phyloP scores from a whole-genome alignment of 2,797 vertebrate genomes.

The Chrosomus eos region DNA sequence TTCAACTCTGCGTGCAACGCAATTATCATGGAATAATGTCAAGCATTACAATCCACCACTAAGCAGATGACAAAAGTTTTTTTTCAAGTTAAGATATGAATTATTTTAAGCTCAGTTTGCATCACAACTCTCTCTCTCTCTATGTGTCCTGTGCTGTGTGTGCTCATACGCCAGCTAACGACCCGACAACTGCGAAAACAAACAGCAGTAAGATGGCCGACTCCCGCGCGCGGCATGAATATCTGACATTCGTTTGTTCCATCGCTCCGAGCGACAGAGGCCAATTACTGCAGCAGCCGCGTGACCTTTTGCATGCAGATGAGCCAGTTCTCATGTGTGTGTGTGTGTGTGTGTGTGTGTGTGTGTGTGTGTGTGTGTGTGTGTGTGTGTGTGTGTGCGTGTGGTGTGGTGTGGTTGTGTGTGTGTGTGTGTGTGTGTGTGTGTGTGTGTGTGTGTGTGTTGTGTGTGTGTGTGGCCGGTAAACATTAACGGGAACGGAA shows the following conservation, averaged over 20 bases:
- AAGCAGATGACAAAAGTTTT: background rate
- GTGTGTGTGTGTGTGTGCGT: background rate
- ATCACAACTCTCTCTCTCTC: background rate
- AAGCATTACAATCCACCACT: background rate
- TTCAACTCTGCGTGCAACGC: background rate
- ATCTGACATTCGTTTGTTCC: slow-evolving; percentile 46
- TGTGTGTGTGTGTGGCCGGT: slow-evolving; percentile 45
- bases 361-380: slow-evolving; percentile 34
- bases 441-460: slow-evolving; percentile 6
- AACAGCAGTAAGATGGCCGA: slow-evolving; percentile 48
- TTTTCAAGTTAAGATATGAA: background rate
- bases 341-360: slow-evolving; percentile 10
- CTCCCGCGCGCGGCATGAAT: slow-evolving; percentile 20
- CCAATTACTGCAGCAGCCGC: slow-evolving; percentile 61
- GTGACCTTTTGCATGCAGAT: slow-evolving; percentile 65
- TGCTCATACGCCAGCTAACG: slow-evolving; percentile 46
- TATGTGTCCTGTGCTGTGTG: slow-evolving; percentile 23
- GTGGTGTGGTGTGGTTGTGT: too few species aligned
- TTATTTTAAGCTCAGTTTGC: slow-evolving; percentile 18
- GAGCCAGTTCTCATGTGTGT: slow-evolving; percentile 40
- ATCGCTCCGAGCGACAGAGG: slow-evolving; percentile 52
- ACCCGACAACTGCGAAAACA: slow-evolving; percentile 44
- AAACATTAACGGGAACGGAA: slow-evolving; percentile 55
- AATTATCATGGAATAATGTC: slow-evolving; percentile 29
- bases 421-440: slow-evolving; percentile 30